phyloP scores from a whole-genome alignment of 2,797 vertebrate genomes.

The Syncerus caffer region DNA sequence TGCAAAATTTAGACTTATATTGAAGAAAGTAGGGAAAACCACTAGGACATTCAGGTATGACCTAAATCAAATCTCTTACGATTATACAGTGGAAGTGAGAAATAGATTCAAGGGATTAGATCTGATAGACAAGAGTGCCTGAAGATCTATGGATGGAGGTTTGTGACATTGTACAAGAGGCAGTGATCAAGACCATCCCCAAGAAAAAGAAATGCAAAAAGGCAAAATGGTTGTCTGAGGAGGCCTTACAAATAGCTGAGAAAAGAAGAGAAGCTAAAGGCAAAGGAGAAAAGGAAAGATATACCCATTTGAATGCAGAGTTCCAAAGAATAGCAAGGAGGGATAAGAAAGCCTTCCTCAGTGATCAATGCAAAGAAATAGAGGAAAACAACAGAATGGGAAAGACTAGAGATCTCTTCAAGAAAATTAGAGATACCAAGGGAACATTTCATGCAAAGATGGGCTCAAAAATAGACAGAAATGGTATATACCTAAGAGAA shows the following conservation, averaged over 20 bases:
- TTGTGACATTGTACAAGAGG: background rate
- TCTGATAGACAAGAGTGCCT: background rate
- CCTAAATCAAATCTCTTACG: background rate
- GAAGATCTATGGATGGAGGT: background rate
- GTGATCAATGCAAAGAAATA: background rate
- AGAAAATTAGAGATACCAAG: background rate
- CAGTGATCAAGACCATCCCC: background rate
- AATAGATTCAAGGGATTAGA: background rate
- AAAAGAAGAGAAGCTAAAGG: background rate
- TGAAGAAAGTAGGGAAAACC: background rate
- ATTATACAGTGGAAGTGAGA: background rate
- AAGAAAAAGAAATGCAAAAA: background rate
- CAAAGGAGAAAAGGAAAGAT: background rate
- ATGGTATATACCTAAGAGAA: background rate
- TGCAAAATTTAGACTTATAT: background rate
- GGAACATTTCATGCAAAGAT: background rate
- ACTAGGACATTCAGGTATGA: background rate
- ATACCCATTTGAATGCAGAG: background rate
- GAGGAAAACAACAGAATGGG: background rate
- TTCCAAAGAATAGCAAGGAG: background rate
- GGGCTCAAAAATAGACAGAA: background rate
- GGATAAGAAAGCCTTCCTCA: background rate
- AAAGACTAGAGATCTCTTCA: background rate
- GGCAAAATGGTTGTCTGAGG: background rate
- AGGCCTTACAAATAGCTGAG: background rate